Evolutionary conservation across 2,888 invertebrate species (phyloP), one percentile per base, ranked within the genome.

Genomic region (Andrena haemorrhoa): DNA sequence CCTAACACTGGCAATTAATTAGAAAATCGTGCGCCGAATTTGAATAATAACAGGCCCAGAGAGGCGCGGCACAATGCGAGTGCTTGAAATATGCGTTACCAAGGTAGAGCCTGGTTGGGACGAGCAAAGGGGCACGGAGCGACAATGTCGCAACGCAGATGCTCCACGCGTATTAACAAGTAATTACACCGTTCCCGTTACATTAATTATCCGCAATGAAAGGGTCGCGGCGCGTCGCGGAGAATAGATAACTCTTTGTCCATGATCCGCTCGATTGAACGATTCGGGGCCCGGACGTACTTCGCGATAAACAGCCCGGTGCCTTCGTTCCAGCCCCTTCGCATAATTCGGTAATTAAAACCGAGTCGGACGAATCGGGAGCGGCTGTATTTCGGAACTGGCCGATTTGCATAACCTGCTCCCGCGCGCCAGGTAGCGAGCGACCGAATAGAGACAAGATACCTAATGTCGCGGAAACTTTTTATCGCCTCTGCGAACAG

Each of bases 391-490:
- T 51, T 73, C 75, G 33, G 71, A 47, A 29, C 76, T 63, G 71
- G 72, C 60, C 69, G 47, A 92, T 92, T 92, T 90, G 88, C 92
- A 92, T 92, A 92, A 92, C 91, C 88, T 87, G 90, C 83, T 83
- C 75, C 8, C n/a, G 29, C 61, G 60, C 68, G 71, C 85, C 89
- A 90, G 90, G 90, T 91, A 69, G 72, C 56, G 7, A 10, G 23
- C 47, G 10, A 64, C 60, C 73, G 82, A 82, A 87, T 53, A 90
- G 88, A 90, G 89, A 89, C 90, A 89, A 90, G 87, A 88, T 89
- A 87, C 72, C 90, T 92, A 92, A 92, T 92, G 92, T 90, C 64
- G 88, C 87, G 89, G 91, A 90, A 92, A 91, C 86, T 90, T 89
- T 91, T 91, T 89, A 91, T 82, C 84, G 71, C 63, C 63, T 58